Evolutionary conservation across 2,797 vertebrate species (phyloP).

Genomic region (Dendrocincla tyrannina): DNA sequence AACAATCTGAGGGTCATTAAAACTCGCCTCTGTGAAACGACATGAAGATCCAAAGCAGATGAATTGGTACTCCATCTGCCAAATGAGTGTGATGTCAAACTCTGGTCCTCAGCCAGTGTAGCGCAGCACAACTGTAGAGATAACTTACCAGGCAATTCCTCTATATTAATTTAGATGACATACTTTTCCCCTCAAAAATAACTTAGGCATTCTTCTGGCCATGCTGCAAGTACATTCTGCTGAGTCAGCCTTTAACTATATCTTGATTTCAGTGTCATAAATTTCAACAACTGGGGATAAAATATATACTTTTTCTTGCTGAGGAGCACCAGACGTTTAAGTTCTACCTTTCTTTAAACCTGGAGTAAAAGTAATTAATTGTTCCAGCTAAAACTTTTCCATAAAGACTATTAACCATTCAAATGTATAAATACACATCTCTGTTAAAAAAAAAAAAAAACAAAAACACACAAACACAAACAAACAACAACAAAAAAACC

Average conservation of each 20-base stretch:
- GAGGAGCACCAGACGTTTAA: neutral
- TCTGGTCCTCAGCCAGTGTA: slow-evolving; percentile 1
- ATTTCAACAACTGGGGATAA: slow-evolving; percentile 34
- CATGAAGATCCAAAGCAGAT: neutral
- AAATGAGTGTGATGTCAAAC: slow-evolving; percentile 50
- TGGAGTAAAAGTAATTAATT: neutral
- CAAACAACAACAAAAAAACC: neutral
- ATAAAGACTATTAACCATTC: neutral
- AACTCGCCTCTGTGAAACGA: neutral
- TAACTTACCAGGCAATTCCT: slow-evolving; percentile 63
- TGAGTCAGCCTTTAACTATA: slow-evolving; percentile 19
- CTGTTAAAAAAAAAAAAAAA: neutral
- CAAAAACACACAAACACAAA: no score
- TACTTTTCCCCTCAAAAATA: slow-evolving; percentile 13
- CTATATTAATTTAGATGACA: slow-evolving; percentile 62
- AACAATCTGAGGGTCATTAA: slow-evolving; percentile 17
- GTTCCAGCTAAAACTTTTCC: neutral
- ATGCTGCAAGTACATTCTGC: neutral
- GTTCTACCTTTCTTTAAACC: neutral
- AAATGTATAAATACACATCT: neutral
- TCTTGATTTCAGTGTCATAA: slow-evolving; percentile 18
- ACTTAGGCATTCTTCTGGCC: slow-evolving; percentile 13
- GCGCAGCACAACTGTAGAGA: neutral
- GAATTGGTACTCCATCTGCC: slow-evolving; percentile 23
- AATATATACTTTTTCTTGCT: neutral